Percentiles rank a stretch among this genome's conserved stretches.
These are phyloP conservation scores for Eugnorisma glareosa DNA, from an alignment of 2,888 invertebrate genomes.

Conservation along the genomic window DNA sequence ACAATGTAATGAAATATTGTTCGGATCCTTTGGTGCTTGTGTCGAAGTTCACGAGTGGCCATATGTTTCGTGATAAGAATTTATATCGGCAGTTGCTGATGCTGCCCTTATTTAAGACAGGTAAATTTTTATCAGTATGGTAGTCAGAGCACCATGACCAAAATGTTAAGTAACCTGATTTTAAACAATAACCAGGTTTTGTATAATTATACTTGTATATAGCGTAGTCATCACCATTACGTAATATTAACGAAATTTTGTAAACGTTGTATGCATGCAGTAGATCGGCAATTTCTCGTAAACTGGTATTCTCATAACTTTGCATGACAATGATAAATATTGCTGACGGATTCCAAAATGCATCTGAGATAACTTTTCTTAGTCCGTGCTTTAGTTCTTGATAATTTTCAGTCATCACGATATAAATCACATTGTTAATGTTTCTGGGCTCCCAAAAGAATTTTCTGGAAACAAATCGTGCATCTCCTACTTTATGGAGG, in stretches of 20 bases:
- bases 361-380: slow-evolving; percentile 56
- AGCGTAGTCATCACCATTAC: slow-evolving; percentile 31
- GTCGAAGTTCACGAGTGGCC: slow-evolving; percentile 69
- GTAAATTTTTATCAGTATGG: not conserved
- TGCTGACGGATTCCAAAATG: slow-evolving; percentile 72
- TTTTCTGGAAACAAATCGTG: slow-evolving; percentile 65
- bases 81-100: slow-evolving; percentile 61
- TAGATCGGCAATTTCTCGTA: slow-evolving; percentile 58
- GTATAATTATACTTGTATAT: slow-evolving; percentile 62
- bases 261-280: slow-evolving; percentile 57
- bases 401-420: slow-evolving; percentile 66
- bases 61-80: slow-evolving; percentile 65
- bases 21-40: slow-evolving; percentile 61
- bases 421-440: slow-evolving; percentile 63
- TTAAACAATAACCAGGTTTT: slow-evolving; percentile 53
- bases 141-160: slow-evolving; percentile 52
- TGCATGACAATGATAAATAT: slow-evolving; percentile 71
- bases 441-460: slow-evolving; percentile 59
- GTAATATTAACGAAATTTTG: slow-evolving; percentile 32
- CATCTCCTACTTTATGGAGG: slow-evolving; percentile 61
- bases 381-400: slow-evolving; percentile 65
- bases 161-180: slow-evolving; percentile 49
- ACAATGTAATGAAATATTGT: slow-evolving; percentile 62
- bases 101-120: not conserved
- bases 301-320: slow-evolving; percentile 41